phyloP scores from a whole-genome alignment of 2,888 invertebrate species.

The Orthonevra nobilis region DNA sequence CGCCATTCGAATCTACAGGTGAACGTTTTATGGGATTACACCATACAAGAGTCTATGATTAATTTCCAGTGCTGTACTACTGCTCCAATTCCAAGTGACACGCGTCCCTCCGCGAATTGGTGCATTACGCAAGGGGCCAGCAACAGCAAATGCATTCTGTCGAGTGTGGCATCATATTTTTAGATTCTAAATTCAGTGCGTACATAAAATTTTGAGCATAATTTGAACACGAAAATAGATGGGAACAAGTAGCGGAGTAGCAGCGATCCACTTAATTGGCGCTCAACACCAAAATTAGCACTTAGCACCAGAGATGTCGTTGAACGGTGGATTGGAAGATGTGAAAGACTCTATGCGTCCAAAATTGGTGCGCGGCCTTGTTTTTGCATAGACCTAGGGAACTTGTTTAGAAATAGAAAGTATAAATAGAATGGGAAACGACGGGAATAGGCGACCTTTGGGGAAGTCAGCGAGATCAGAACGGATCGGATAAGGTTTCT shows the following conservation, averaged over 20 bases:
- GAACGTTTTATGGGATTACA: slow-evolving; percentile 21
- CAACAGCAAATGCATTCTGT: slow-evolving; percentile 51
- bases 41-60: slow-evolving; percentile 36
- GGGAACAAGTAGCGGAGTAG: slow-evolving; percentile 5
- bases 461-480: slow-evolving; percentile 9
- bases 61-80: slow-evolving; percentile 34
- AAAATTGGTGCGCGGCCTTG: slow-evolving; percentile 38
- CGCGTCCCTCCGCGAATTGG: slow-evolving; percentile 24
- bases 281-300: slow-evolving; percentile 61
- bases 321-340: slow-evolving; percentile 28
- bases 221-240: slow-evolving; percentile 41
- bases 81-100: slow-evolving; percentile 32
- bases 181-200: slow-evolving; percentile 48
- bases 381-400: slow-evolving; percentile 34
- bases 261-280: slow-evolving; percentile 50
- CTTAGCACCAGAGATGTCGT: slow-evolving; percentile 44
- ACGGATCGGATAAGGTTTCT: slow-evolving; percentile 47
- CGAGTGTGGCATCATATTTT: slow-evolving; percentile 24
- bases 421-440: slow-evolving; percentile 31
- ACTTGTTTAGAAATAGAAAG: slow-evolving; percentile 49
- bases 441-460: slow-evolving; percentile 46
- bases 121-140: slow-evolving; percentile 63
- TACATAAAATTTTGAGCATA: slow-evolving; percentile 24
- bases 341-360: slow-evolving; percentile 22
- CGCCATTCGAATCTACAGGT: slow-evolving; percentile 59